These are phyloP conservation scores for Pseudorhiza aurosa DNA, from an alignment of 30 jellyfish, hydroid and myxozoan species.

Conservation along the genomic window DNA sequence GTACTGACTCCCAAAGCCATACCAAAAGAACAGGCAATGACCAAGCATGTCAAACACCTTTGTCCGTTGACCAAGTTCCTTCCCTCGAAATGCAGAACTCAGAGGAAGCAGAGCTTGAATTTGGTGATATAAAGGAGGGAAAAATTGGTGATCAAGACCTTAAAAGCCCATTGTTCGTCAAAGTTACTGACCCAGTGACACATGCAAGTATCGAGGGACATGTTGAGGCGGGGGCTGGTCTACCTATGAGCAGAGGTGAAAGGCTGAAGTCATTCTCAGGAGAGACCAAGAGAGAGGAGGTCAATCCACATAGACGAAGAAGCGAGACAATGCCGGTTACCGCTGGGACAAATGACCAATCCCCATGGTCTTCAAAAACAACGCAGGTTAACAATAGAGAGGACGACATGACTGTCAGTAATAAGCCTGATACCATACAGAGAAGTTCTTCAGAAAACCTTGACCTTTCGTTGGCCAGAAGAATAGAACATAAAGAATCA, in stretches of 20 bases:
- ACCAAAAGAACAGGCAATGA: too few relatives aligned
- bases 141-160: background rate
- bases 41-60: background rate
- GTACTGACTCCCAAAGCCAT: too few relatives aligned
- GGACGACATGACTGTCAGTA: background rate
- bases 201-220: conserved; percentile 52
- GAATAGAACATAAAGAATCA: conserved; percentile 19
- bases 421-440: background rate
- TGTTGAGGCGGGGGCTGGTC: conserved; percentile 2
- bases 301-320: background rate
- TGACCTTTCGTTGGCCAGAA: conserved; percentile 5
- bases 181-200: conserved; percentile 38
- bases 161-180: conserved; percentile 58
- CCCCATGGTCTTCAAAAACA: conserved; percentile 18
- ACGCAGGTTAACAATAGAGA: background rate
- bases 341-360: background rate
- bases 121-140: conserved; percentile 15
- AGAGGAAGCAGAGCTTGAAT: conserved; percentile 42
- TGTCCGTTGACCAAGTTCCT: background rate
- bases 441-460: conserved; percentile 12
- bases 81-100: background rate
- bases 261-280: background rate
- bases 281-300: background rate
- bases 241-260: background rate
- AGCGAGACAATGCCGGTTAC: conserved; percentile 9